Conservation (phyloP, 2,888 invertebrate species). For the Ennomos quercinarius region DNA sequence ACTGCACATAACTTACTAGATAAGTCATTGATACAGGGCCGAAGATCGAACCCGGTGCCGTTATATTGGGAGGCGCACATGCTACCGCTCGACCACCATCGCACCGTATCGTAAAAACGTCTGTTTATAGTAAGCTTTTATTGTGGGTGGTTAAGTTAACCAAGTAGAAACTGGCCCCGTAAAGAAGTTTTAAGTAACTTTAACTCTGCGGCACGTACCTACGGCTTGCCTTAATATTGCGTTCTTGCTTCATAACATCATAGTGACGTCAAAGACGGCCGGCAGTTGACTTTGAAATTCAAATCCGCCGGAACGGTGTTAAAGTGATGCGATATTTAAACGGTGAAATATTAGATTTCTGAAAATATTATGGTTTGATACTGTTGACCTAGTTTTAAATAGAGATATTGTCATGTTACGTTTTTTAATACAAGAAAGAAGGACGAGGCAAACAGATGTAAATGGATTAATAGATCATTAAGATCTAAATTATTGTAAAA, state of each 20-base stretch:
- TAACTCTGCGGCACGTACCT: slow-evolving; percentile 11
- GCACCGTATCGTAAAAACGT: too few species aligned
- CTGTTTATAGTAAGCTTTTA: too few species aligned
- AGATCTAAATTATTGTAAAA: too few species aligned
- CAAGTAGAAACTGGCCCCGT: slow-evolving; percentile 21
- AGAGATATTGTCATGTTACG: neutral
- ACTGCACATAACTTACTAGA: too few species aligned
- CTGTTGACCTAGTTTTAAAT: slow-evolving; percentile 10
- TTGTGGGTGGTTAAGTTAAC: slow-evolving; percentile 33
- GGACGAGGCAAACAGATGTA: too few species aligned
- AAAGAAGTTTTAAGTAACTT: slow-evolving; percentile 6
- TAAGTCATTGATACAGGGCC: too few species aligned
- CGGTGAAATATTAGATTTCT: slow-evolving; percentile 71
- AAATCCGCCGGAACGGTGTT: slow-evolving; percentile 67
- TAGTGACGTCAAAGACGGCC: slow-evolving; percentile 62
- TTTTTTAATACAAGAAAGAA: too few species aligned
- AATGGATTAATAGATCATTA: too few species aligned
- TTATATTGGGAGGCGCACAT: too few species aligned
- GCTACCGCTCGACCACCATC: too few species aligned
- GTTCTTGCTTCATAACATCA: slow-evolving; percentile 35
- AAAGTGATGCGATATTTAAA: slow-evolving; percentile 75
- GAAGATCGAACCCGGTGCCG: too few species aligned
- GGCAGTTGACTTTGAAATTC: slow-evolving; percentile 76
- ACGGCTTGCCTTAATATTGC: slow-evolving; percentile 47
- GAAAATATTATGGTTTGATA: slow-evolving; percentile 58